These are phyloP conservation scores for Schizotus pectinicornis DNA, from an alignment of 2,888 invertebrate species.

Conservation along the genomic window DNA sequence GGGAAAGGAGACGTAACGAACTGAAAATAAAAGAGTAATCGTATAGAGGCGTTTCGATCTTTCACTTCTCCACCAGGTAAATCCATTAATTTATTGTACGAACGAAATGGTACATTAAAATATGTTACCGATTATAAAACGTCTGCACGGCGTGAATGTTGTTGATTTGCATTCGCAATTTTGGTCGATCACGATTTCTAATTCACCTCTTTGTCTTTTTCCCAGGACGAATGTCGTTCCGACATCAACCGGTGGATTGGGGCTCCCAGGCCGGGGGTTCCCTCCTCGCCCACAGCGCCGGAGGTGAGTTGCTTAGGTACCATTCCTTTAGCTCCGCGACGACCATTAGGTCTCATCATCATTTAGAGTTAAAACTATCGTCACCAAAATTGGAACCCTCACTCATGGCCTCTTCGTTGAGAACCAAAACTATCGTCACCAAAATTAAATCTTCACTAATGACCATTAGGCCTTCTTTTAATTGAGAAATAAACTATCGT, in stretches of 20 bases:
- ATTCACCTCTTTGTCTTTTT: constrained; percentile 39
- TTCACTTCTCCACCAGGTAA: constrained; percentile 19
- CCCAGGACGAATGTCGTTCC: constrained; percentile 74
- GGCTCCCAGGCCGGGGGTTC: constrained; percentile 61
- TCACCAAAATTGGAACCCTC: too few species aligned
- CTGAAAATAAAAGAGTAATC: constrained; percentile 13
- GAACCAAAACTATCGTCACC: too few species aligned
- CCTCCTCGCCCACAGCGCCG: constrained; percentile 68
- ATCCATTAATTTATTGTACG: constrained; percentile 15
- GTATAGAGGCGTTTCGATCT: constrained; percentile 9
- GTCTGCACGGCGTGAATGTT: constrained; percentile 13
- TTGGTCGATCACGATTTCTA: constrained; percentile 13
- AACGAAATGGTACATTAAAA: constrained; percentile 11
- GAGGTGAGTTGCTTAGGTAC: constrained; percentile 59
- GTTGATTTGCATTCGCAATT: constrained; percentile 11
- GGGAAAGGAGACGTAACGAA: constrained; percentile 16
- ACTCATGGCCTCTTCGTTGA: too few species aligned
- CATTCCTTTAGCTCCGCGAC: too few species aligned
- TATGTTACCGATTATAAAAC: constrained; percentile 1
- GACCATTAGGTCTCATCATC: too few species aligned
- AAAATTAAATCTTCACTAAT: too few species aligned
- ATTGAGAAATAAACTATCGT: too few species aligned
- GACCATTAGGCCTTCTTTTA: too few species aligned
- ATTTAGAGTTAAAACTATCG: too few species aligned
- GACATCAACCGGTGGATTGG: constrained; percentile 71